Percentiles rank a stretch among this genome's conserved stretches.
phyloP scores from a whole-genome alignment of 1,140 invertebrate genomes.

The Eueides isabella region DNA sequence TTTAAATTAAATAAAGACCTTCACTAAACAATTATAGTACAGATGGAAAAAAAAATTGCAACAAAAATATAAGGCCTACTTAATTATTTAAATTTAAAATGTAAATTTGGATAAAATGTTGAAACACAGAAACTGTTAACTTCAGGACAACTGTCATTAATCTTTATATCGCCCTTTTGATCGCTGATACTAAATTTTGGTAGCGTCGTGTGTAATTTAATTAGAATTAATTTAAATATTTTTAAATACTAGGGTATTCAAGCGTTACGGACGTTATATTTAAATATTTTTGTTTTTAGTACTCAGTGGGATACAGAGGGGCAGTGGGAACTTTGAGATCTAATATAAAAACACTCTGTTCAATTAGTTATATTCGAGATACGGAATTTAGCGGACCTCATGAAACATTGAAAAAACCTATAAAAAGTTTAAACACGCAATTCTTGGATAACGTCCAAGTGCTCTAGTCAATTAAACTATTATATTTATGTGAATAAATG shows the following conservation, averaged over 20 bases:
- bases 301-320: too few relatives aligned
- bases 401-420: too few relatives aligned
- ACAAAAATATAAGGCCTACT: background rate
- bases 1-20: background rate
- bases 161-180: constrained; percentile 21
- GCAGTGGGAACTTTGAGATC: too few relatives aligned
- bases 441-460: background rate
- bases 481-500: too few relatives aligned
- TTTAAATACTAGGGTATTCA: background rate
- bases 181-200: constrained; percentile 17
- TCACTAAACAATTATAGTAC: background rate
- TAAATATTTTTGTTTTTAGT: too few relatives aligned
- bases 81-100: background rate
- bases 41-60: background rate
- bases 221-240: background rate
- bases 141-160: constrained; percentile 24
- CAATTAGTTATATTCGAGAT: too few relatives aligned
- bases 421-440: too few relatives aligned
- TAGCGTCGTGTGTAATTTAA: background rate
- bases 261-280: background rate
- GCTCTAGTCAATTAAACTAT: background rate
- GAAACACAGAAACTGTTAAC: background rate
- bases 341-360: too few relatives aligned
- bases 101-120: background rate
- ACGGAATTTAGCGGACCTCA: too few relatives aligned